Evolutionary conservation across 2,113 vertebrate species (phyloP), one percentile per base, ranked within the genome.

Genomic region (Chloebia gouldiae): DNA sequence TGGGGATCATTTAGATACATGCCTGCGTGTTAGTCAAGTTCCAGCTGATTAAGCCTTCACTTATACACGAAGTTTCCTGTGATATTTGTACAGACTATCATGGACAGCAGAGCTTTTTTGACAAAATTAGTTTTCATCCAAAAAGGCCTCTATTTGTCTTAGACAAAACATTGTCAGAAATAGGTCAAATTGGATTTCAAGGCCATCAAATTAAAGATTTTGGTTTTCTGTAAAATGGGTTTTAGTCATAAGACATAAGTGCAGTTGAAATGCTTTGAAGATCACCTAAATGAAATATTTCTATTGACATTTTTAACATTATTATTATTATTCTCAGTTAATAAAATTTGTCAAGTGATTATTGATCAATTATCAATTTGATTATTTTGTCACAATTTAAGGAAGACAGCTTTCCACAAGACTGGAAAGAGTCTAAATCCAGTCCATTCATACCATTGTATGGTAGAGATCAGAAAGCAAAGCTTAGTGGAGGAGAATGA

Each of bases 31-130:
- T 94, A 79, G 50, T 91, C 88, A 73, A 71, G 86, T 92, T 92
- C 56, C 76, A 88, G 79, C 76, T 95, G 92, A 95, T 95, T 63
- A 86, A 90, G 44, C 92, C 19, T 7, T 51, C 75, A 65, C 11
- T 0, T 93, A 68, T 45, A 81, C 49, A 51, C 84, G 69, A 94
- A 91, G 56, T 91, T 95, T 88, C 60, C 83, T 83, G 76, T 75
- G 57, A 91, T 91, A 71, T 84, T 86, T 95, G 31, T 71, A 17
- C 8, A 35, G 86, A 56, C 72, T 64, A 40, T 77, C 33, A 49
- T 49, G 65, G 72, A 40, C 44, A 91, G 64, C 51, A 91, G 86
- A 94, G 60, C 23, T 88, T 82, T 86, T 86, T 45, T 81, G 76
- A 47, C 24, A 54, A 73, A 78, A 86, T 16, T 0, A 81, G 18